Evolutionary conservation across 2,888 invertebrate species (phyloP).

Genomic region (Microctonus hyperodae): DNA sequence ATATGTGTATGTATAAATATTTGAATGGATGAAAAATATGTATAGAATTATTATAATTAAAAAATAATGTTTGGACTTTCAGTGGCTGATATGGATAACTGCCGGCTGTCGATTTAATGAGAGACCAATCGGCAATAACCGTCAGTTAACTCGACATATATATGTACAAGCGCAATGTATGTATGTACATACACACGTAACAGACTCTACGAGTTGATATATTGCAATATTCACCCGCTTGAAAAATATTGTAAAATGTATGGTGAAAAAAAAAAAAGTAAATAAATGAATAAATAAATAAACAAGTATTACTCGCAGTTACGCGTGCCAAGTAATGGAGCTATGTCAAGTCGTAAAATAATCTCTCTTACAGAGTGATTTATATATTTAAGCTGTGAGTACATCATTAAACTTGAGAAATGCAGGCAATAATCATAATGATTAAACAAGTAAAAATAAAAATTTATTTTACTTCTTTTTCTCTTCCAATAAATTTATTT

Average conservation of each 20-base stretch:
- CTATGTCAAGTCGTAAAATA: neutral
- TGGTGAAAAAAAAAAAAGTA: neutral
- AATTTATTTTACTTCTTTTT: neutral
- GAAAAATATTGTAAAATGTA: neutral
- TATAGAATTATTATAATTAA: slow-evolving; percentile 5
- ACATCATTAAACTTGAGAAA: neutral
- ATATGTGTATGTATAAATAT: neutral
- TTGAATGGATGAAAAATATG: neutral
- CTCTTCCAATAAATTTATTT: neutral
- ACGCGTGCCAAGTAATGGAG: slow-evolving; percentile 11
- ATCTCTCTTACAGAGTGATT: neutral
- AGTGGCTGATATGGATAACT: slow-evolving; percentile 1
- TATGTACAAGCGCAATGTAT: neutral
- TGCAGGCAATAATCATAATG: neutral
- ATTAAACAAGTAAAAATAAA: neutral
- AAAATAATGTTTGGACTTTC: neutral
- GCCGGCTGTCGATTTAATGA: slow-evolving; percentile 20
- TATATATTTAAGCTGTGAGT: neutral
- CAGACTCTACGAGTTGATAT: neutral
- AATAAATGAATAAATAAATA: neutral
- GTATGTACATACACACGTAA: neutral
- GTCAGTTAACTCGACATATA: slow-evolving; percentile 10
- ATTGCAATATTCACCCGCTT: slow-evolving; percentile 10
- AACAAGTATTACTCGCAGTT: neutral
- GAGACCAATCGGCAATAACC: slow-evolving; percentile 21